These are phyloP conservation scores for Lithobates sylvaticus DNA, from an alignment of 2,797 vertebrate species.

Conservation along the genomic window DNA sequence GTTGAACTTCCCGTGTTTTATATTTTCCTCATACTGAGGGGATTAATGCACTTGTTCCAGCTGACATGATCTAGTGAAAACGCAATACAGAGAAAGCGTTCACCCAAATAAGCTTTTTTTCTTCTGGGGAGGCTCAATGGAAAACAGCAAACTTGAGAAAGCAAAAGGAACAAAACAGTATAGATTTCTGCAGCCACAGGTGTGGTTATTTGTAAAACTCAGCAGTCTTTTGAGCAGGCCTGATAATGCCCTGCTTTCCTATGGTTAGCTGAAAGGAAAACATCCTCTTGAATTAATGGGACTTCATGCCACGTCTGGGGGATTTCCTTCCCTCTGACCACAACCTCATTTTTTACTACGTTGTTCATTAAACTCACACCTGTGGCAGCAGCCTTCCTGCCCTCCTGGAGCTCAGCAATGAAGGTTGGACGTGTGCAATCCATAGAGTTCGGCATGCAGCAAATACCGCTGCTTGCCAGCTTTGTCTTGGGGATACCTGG, in stretches of 20 bases:
- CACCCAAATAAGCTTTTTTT: constrained; percentile 58
- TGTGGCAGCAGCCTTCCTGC: constrained; percentile 35
- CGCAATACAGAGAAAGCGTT: constrained; percentile 44
- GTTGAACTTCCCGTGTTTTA: constrained; percentile 48
- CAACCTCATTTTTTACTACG: constrained; percentile 55
- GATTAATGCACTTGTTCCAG: constrained; percentile 58
- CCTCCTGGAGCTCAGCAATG: constrained; percentile 42
- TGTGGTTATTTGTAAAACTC: constrained; percentile 33
- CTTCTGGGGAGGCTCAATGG: constrained; percentile 45
- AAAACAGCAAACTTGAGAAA: constrained; percentile 42
- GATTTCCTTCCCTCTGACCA: constrained; percentile 53
- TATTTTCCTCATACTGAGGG: constrained; percentile 24
- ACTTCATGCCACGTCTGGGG: constrained; percentile 59
- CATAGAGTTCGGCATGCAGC: neutral
- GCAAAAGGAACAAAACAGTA: constrained; percentile 35
- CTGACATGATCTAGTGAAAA: constrained; percentile 51
- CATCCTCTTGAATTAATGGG: constrained; percentile 60
- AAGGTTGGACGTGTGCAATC: neutral
- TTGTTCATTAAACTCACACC: constrained; percentile 58
- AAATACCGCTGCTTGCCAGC: neutral
- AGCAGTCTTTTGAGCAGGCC: constrained; percentile 31
- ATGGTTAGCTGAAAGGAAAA: constrained; percentile 55
- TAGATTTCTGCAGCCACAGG: constrained; percentile 41
- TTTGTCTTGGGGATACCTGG: constrained; percentile 6
- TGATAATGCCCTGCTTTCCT: constrained; percentile 40